Evolutionary conservation across 2,113 vertebrate species (phyloP), one percentile per base, ranked within the genome.

Genomic region (Catharus minimus): DNA sequence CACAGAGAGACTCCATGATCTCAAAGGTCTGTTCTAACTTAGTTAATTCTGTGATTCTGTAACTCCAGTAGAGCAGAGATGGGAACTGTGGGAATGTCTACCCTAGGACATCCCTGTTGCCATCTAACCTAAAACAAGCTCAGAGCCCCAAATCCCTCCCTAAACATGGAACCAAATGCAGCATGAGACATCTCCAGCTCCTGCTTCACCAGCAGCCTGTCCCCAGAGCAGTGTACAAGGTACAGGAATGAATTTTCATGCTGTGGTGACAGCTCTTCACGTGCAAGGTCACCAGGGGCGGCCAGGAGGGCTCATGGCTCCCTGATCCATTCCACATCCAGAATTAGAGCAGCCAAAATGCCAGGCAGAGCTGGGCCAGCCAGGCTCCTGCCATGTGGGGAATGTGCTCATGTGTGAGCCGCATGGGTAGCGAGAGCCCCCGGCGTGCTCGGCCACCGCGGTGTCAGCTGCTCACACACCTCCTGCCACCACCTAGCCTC

Each of bases 261-360:
- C 61, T 47, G 33, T 33, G 15, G 64, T 28, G 62, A 28, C 56
- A 77, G 8, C 7, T 81, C 83, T 80, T 79, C 81, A 91, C 10
- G 3, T 81, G 65, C 65, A 83, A 95, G 52, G 73, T 77, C 61
- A 4, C 43, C 2, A 12, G 9, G 26, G 64, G n/a, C 2, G 0
- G 67, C 56, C 46, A 69, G 68, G n/a, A 5, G 0, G 43, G 65
- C 47, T 83, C 84, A 8, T 0, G 4, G 62, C 75, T 76, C 46
- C 64, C 56, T 0, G 1, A 43, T 16, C 68, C 3, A 0, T 49
- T 55, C 66, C 8, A 3, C 3, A 1, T 66, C 93, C 87, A 82
- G 62, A 95, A 92, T 94, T 89, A 94, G 94, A 89, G 78, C 84
- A 41, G 66, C 61, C 1, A 15, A 88, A 96, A 93, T 93, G 57